Conservation (phyloP, 2,113 vertebrate species). For the Astatotilapia flaviijosephi region DNA sequence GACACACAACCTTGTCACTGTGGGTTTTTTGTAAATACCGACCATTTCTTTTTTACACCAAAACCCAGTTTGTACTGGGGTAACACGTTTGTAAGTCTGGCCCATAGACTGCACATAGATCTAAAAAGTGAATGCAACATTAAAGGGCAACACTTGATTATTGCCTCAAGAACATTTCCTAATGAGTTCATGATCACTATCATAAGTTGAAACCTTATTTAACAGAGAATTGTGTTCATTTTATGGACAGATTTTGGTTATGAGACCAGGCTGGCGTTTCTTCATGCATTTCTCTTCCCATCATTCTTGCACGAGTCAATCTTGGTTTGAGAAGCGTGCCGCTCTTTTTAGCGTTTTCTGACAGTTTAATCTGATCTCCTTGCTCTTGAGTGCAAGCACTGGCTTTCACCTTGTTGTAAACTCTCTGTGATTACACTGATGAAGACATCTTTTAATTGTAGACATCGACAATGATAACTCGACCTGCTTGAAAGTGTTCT, state of each 20-base stretch:
- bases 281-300: background rate
- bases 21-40: background rate
- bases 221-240: background rate
- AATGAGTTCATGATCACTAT: background rate
- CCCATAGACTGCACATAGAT: background rate
- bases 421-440: background rate
- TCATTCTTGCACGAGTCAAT: fast-evolving
- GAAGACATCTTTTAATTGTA: background rate
- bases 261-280: background rate
- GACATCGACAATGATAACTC: fast-evolving
- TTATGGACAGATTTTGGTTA: fast-evolving
- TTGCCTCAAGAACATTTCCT: background rate
- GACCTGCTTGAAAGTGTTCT: background rate
- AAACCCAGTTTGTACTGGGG: background rate
- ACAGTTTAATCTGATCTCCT: too few relatives aligned
- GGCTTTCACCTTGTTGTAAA: background rate
- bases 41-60: background rate
- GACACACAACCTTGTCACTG: background rate
- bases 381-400: fast-evolving
- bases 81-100: background rate
- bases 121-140: fast-evolving
- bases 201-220: background rate
- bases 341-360: background rate
- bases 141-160: background rate
- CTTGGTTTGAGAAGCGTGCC: fast-evolving